phyloP scores from a whole-genome alignment of 2,888 invertebrate species.

The Drosophila mulleri region DNA sequence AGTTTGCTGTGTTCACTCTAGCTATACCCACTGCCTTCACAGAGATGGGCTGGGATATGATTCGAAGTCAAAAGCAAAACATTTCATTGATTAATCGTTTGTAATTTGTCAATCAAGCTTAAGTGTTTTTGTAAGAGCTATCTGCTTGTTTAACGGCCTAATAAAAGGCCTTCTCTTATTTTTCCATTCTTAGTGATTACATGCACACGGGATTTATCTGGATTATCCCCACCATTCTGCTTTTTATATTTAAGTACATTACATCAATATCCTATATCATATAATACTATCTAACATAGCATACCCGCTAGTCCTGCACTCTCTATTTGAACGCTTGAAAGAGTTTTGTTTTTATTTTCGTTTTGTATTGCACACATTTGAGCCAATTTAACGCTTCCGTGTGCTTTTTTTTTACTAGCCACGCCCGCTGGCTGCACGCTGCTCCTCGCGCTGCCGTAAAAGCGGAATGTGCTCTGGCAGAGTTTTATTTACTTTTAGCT shows the following conservation, averaged over 20 bases:
- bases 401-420: constrained; percentile 43
- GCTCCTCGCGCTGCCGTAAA: constrained; percentile 9
- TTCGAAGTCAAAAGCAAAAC: background rate
- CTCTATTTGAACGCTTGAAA: background rate
- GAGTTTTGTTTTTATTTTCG: constrained; percentile 4
- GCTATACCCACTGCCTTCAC: background rate
- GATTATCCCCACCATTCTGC: background rate
- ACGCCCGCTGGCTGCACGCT: constrained; percentile 41
- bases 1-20: constrained; percentile 15
- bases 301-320: background rate
- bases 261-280: background rate
- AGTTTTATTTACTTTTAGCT: constrained; percentile 24
- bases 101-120: background rate
- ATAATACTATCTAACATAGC: background rate
- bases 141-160: background rate
- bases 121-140: background rate
- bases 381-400: constrained; percentile 70
- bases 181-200: background rate
- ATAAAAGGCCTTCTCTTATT: background rate
- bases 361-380: constrained; percentile 47
- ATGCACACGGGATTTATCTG: background rate
- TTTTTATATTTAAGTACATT: background rate
- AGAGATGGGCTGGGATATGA: no score
- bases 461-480: constrained; percentile 18
- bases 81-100: no score